Base-by-base conservation (phyloP, 2,888 invertebrate species). In the Ochropleura plecta region DNA sequence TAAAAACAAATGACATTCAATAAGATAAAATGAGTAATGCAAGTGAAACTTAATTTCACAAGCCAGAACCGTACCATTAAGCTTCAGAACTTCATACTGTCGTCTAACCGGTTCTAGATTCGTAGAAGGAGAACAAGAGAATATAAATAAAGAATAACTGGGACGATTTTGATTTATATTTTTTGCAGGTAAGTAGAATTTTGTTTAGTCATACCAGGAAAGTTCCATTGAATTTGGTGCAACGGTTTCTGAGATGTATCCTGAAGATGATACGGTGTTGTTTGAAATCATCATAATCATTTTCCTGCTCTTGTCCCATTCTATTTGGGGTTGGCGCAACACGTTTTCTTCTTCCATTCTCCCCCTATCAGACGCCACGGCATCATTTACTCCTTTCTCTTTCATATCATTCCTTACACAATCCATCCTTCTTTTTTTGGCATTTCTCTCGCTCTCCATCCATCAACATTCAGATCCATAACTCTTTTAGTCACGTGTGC, bases 121-220 rank as follows among this genome's bases (percentile, higher is more conserved):
- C 81, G 48, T 5, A 20, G 83, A 79, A 86, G 51, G 53, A 64
- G 20, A 75, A 70, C 71, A 67, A 81, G 44, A 73, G 76, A 62
- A 70, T 75, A 57, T 64, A n/a, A 59, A 72, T 68, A 60, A 70
- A 62, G 20, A 65, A 65, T 69, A 70, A 81, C 70, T 81, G 65
- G 68, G 14, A 42, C 64, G 51, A 62, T 74, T 67, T 80, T 51
- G 57, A 63, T 83, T 60, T 30, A 66, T 48, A 55, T 62, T 80
- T 82, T 84, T 84, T 71, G 65, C 40, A 57, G 16, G 40, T 64
- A 59, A 67, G 49, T 48, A 55, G 76, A 75, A 75, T 72, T 49
- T 49, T 66, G 73, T 63, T 18, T 65, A 83, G 81, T 81, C 82
- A 69, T 84, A 81, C 16, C 42, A 76, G 82, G 85, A 84, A 82